Evolutionary conservation across 2,797 vertebrate genomes (phyloP), one percentile per base, ranked within the genome.

Genomic region (Pangasius macronema): DNA sequence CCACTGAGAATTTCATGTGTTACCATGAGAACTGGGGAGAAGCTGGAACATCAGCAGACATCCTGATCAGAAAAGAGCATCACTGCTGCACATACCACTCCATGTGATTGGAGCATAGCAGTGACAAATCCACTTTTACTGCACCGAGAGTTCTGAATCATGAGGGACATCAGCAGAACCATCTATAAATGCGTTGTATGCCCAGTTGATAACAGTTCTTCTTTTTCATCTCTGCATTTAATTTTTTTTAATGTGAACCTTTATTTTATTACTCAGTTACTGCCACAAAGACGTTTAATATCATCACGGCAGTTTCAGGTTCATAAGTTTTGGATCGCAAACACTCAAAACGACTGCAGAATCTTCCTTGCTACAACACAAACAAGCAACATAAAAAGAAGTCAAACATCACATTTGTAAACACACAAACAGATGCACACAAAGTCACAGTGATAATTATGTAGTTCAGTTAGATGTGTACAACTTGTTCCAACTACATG

Each of bases 51-150:
- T 55, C 51, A 36, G 65, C 49, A 76, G 82, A 85, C 86, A 63
- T 77, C 59, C 70, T 73, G 55, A 84, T 72, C 84, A 77, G 65
- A 88, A 49, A 83, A 55, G 53, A 87, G 68, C 68, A 83, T 72
- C 68, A 16, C 79, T 39, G 63, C 49, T 65, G 33, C 42, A 65
- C 61, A 70, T 33, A 24, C 27, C 73, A 36, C 59, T 39, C 24
- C 18, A 81, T 63, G 18, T 61, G 13, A 63, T 36, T 33, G n/a
- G 18, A 53, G 82, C n/a, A 3, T 8, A 68, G 61, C 42, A 49
- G 18, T 53, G 16, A 49, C 7, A 55, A 30, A 77, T 16, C 9
- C 76, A 55, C 51, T 30, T 33, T 55, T 67, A 68, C 27, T 83
- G 5, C 39, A n/a, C 5, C 16, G 65, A 18, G 42, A 30, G 27